phyloP scores from a whole-genome alignment of 2,888 invertebrate genomes.

The Cenopis cana region DNA sequence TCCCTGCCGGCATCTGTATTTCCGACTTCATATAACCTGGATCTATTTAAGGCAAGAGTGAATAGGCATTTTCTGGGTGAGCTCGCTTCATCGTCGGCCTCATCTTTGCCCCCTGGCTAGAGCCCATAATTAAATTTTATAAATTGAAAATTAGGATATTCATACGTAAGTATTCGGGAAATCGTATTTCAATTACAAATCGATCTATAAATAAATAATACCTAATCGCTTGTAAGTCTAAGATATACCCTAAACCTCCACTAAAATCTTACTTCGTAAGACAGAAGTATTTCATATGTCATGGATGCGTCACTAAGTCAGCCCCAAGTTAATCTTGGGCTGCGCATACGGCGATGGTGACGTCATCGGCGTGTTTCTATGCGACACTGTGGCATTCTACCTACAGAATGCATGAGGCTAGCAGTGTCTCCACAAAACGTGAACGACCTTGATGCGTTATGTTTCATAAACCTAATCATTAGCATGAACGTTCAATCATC shows the following conservation, averaged over 20 bases:
- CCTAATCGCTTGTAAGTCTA: too few relatives aligned
- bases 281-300: background rate
- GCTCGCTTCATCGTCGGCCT: too few relatives aligned
- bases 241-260: background rate
- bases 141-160: too few relatives aligned
- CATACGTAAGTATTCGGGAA: too few relatives aligned
- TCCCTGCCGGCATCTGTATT: too few relatives aligned
- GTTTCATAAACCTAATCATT: conserved; percentile 20
- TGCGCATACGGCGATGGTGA: conserved; percentile 69
- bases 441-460: conserved; percentile 15
- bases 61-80: too few relatives aligned
- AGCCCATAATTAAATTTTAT: too few relatives aligned
- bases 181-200: too few relatives aligned
- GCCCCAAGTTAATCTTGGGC: conserved; percentile 61
- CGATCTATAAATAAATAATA: too few relatives aligned
- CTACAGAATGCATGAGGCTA: conserved; percentile 30
- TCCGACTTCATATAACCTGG: too few relatives aligned
- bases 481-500: background rate
- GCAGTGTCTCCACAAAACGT: conserved; percentile 14
- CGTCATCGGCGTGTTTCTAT: conserved; percentile 58
- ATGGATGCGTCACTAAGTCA: conserved; percentile 51
- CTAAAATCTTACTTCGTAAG: background rate
- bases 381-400: conserved; percentile 43
- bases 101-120: too few relatives aligned
- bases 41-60: too few relatives aligned